Base-by-base conservation (phyloP, 2,888 invertebrate species). In the Dasypolia templi region DNA sequence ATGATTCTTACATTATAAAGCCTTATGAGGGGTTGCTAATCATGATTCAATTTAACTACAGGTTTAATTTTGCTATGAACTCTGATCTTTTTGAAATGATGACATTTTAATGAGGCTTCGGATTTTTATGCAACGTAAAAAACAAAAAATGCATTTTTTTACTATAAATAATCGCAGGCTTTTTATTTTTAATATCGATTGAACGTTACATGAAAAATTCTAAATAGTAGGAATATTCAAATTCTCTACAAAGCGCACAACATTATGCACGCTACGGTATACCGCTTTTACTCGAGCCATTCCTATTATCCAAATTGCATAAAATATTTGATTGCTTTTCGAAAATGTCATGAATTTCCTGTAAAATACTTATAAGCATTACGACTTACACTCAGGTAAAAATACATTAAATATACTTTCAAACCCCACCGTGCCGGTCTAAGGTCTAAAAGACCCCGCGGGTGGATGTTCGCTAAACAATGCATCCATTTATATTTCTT, bases 401-500 rank as follows among this genome's bases (percentile, higher is more conserved):
- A 78, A 82, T 62, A 80, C 51, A 81, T 67, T 79, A 78, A 84
- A 77, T 72, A 86, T 75, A 81, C 78, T 84, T 82, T 80, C 77
- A 90, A 90, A 91, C 91, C 89, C 84, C 87, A 84, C 77, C 79
- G 79, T 82, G 86, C 86, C 86, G 59, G 61, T 59, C 69, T 79
- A 86, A 88, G 92, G 92, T 91, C 91, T 89, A 84, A 88, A 89
- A 88, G 91, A 90, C 91, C 91, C 85, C 85, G 84, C 89, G 93
- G 93, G 92, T 88, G 90, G 91, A 90, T 94, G 94, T 93, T 92
- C 93, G 91, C 93, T 94, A 94, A 95, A 95, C 95, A 95, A 95
- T 95, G 94, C 95, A 95, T 95, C 95, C 94, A 93, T 95, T 94
- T 94, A 94, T 93, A 92, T 93, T 93, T 93, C 94, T 95, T 96